A percentile compares a stretch with the other conserved stretches of the same genome.
Evolutionary conservation across 2,888 invertebrate species (phyloP).

Genomic region (Taenaris catops): DNA sequence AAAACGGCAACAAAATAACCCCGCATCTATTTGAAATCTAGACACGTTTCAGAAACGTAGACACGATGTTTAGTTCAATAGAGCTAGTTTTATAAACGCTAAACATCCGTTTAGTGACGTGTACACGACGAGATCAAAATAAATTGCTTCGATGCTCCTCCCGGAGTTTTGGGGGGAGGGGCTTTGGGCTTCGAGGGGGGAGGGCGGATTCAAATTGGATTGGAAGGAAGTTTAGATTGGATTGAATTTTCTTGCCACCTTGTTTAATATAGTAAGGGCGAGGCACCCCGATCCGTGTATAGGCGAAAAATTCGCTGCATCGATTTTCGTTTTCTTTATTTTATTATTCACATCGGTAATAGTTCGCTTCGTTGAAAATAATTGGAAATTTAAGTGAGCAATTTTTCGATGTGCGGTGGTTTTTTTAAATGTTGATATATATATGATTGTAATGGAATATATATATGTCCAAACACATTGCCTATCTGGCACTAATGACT

Average conservation of each 20-base stretch:
- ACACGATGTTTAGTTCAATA: conserved; percentile 7
- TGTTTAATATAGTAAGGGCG: conserved; percentile 68
- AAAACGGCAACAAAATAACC: too few relatives aligned
- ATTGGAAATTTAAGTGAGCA: conserved; percentile 15
- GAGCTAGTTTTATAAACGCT: conserved; percentile 18
- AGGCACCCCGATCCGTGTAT: conserved; percentile 20
- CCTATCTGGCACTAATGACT: too few relatives aligned
- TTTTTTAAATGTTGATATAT: too few relatives aligned
- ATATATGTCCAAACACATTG: too few relatives aligned
- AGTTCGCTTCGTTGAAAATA: conserved; percentile 15
- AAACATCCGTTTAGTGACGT: conserved; percentile 22
- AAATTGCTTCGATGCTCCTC: conserved; percentile 37
- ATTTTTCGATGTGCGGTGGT: too few relatives aligned
- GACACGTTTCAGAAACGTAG: conserved; percentile 2
- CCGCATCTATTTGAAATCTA: too few relatives aligned
- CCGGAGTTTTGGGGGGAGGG: conserved; percentile 25
- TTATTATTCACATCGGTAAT: too few relatives aligned
- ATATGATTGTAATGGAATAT: too few relatives aligned
- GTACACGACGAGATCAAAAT: conserved; percentile 33
- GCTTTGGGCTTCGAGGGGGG: conserved; percentile 27
- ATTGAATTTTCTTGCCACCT: conserved; percentile 73
- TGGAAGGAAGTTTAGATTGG: conserved; percentile 75
- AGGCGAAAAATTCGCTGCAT: conserved; percentile 18
- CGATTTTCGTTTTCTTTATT: conserved; percentile 3
- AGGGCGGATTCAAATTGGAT: conserved; percentile 72